These are phyloP conservation scores for Hirtodrosophila duncani DNA, from an alignment of 2,888 invertebrate species.

Conservation along the genomic window DNA sequence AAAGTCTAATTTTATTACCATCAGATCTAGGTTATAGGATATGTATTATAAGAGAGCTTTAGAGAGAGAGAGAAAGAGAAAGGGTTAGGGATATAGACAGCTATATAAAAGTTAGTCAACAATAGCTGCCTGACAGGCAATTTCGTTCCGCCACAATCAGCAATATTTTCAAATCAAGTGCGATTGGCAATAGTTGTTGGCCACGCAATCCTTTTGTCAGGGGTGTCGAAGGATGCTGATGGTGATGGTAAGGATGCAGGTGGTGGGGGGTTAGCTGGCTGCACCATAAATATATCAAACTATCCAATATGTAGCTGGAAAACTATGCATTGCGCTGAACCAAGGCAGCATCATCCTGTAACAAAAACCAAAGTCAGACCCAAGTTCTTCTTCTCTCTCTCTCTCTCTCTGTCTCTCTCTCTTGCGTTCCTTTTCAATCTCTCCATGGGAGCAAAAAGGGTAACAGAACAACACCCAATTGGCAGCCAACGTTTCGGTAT, in stretches of 20 bases:
- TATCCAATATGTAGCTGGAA: no score
- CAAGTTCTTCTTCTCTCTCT: neutral
- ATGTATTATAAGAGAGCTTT: no score
- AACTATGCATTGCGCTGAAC: no score
- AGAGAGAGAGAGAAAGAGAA: slow-evolving; percentile 13
- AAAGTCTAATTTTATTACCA: no score
- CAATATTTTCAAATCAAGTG: slow-evolving; percentile 74
- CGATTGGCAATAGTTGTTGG: slow-evolving; percentile 60
- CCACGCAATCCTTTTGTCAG: slow-evolving; percentile 38
- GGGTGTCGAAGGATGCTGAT: no score
- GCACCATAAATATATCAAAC: no score
- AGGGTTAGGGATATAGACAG: slow-evolving; percentile 1
- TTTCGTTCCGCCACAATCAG: slow-evolving; percentile 64
- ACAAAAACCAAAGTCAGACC: no score
- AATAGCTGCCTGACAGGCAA: slow-evolving; percentile 39
- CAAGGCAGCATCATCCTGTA: no score
- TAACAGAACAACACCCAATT: slow-evolving; percentile 26
- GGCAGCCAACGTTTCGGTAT: slow-evolving; percentile 76
- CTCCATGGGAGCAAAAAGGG: slow-evolving; percentile 24
- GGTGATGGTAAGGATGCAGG: no score
- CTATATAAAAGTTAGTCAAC: slow-evolving; percentile 28
- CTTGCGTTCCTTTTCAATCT: no score
- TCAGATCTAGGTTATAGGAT: no score
- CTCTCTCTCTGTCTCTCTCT: neutral
- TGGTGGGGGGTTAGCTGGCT: no score